Evolutionary conservation across 2,797 vertebrate genomes (phyloP), one percentile per base, ranked within the genome.

Genomic region (Hoplostethus mediterraneus): DNA sequence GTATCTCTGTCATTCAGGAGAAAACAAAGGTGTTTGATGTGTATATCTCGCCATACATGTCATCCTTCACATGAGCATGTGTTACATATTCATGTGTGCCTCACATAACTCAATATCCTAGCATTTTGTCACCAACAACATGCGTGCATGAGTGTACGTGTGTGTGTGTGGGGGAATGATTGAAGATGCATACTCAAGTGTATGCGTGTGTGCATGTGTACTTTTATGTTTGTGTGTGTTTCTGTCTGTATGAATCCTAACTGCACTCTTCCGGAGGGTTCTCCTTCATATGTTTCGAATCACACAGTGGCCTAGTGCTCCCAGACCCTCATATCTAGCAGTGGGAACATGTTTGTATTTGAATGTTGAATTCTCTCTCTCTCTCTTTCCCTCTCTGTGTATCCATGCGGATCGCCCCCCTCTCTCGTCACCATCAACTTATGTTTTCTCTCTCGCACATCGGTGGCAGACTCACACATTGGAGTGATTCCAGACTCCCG

Each of bases 401-500:
- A 53, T 78, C 70, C 70, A 66, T 72, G 70, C 75, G 71, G 48
- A 62, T 74, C 30, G 4, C 14, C 57, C 2, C 28, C 44, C 28
- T 59, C 56, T 64, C 17, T 62, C 60, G 69, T 80, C 67, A 62
- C 67, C 44, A 55, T 68, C 30, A 70, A 55, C 38, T 64, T 61
- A 69, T 59, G 52, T 70, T 69, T 42, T 70, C 42, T 58, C 38
- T 79, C n/a, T 56, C 60, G 14, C 53, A 73, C 48, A 65, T 21
- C 58, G 52, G 44, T 47, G 45, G 59, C 70, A 59, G 48, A 79
- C 60, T 47, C 58, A 1, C 49, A 60, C 54, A 44, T 63, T 49
- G 48, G 67, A 77, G 49, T 58, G 66, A 69, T 66, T 81, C 76
- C 60, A 70, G 47, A 67, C 77, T 72, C 70, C 71, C 70, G 44